Evolutionary conservation across 2,888 invertebrate species (phyloP).

Genomic region (Cephalotes varians): DNA sequence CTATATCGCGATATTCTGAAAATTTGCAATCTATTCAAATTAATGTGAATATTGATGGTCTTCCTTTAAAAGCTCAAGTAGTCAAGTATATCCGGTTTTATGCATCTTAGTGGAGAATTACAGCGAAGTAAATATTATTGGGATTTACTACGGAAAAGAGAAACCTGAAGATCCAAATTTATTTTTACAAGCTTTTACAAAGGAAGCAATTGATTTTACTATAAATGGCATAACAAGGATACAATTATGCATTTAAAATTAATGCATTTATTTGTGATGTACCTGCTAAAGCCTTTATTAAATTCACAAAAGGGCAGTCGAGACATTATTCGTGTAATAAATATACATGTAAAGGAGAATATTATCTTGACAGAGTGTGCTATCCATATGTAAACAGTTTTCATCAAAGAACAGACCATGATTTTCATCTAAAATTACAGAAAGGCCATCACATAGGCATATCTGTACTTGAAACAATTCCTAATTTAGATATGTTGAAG

Average conservation of each 20-base stretch:
- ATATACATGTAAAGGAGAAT: slow-evolving; percentile 32
- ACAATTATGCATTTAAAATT: slow-evolving; percentile 19
- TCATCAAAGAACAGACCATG: slow-evolving; percentile 31
- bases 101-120: not conserved
- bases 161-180: not conserved
- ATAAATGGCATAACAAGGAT: not conserved
- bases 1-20: slow-evolving; percentile 23
- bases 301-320: not conserved
- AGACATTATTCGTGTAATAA: slow-evolving; percentile 1
- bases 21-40: slow-evolving; percentile 3
- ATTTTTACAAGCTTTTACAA: slow-evolving; percentile 7
- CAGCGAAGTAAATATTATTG: not conserved
- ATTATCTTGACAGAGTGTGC: slow-evolving; percentile 33
- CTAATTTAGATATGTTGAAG: not conserved
- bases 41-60: slow-evolving; percentile 2
- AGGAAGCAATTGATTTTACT: not conserved
- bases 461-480: not conserved
- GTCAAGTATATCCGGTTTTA: not conserved
- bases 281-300: not conserved
- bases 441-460: not conserved
- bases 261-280: slow-evolving; percentile 22
- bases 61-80: slow-evolving; percentile 4
- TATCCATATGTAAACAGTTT: slow-evolving; percentile 41
- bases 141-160: not conserved
- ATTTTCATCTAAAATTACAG: slow-evolving; percentile 50